Evolutionary conservation across 1,140 invertebrate genomes (phyloP), one percentile per base, ranked within the genome.

Genomic region (Lasaia peninsularis): DNA sequence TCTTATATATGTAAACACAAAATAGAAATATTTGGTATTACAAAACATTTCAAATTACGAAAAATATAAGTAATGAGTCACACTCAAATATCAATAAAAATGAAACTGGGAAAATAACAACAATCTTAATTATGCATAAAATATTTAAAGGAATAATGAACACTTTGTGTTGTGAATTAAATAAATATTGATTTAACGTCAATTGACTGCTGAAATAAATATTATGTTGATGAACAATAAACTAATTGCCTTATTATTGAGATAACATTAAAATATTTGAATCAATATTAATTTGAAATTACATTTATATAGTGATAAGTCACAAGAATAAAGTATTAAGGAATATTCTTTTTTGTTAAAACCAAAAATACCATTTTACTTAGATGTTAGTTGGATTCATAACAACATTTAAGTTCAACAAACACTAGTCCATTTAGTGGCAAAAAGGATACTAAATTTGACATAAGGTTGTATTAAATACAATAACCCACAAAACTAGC

Each of bases 21-120:
- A 85, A 80, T 79, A 81, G 77, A 79, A 80, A 75, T 82, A 78
- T 87, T 87, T 87, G 84, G 81, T 78, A 80, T 84, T 84, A 82
- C 74, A 83, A 74, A 83, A 81, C 73, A 82, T 81, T 72, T 71
- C 58, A 65, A 71, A 70, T 74, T 69, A 74, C 54, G 78, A 75
- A 78, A 75, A 73, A 71, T 55, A 55, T 37, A 35, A 55, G 52
- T 31, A 67, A 80, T 68, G 84, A 87, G 84, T 87, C 64, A 85
- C 64, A 87, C 84, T 84, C 84, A 77, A 77, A 73, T 69, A 48
- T 56, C 60, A 63, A 56, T 62, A 58, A 65, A 73, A 67, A 72
- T 74, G 75, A 78, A 80, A 77, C 73, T 76, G 78, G 74, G 67
- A 67, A 68, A 75, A 67, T 70, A 75, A 67, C 74, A 79, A 81